Base-by-base conservation (phyloP, 2,888 invertebrate genomes). In the Caradrina clavipalpis region DNA sequence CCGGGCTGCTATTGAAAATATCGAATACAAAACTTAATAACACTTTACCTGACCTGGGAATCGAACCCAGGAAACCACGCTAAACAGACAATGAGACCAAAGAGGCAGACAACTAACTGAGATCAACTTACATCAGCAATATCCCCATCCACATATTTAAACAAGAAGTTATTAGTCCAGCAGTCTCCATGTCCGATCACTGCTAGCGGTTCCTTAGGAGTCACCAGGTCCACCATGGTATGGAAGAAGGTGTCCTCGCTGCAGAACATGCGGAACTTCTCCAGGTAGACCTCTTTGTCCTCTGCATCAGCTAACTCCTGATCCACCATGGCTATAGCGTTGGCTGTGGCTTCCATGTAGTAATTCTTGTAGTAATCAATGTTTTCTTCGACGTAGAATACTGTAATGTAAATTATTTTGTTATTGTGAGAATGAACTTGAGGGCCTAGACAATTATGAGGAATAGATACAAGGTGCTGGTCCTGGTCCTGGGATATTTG, bases 101-200 rank as follows among this genome's bases (percentile, higher is more conserved):
- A 8, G 3, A 11, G 39, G 13, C 39, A 39, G 39, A 13, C 8
- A 13, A 17, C 45, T 45, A 2, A 5, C 17, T 45, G 17, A 42
- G 4, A 17, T 11, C 7, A 22, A 86, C 81, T 82, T 78, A 96
- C 97, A 90, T 97, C 97, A 64, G 95, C 92, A 61, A 97, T 96
- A 66, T 96, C 94, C 0, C 95, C 96, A 66, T 93, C 92, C 7
- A 95, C 92, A 78, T 97, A 97, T 78, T 96, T 95, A 86, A 97
- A 97, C 26, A 97, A 89, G 83, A 98, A 96, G 88, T 98, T 98
- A 84, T 98, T 98, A 0, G 97, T 97, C 97, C 97, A 98, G 86
- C 97, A 97, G 81, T 98, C 98, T 0, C 98, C 98, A 82, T 98
- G 98, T 64, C 97, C 97, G 78, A 98, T 97, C 3, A 97, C 97